Evolutionary conservation across 2,888 invertebrate genomes (phyloP).

Genomic region (Tetramorium bicarinatum): DNA sequence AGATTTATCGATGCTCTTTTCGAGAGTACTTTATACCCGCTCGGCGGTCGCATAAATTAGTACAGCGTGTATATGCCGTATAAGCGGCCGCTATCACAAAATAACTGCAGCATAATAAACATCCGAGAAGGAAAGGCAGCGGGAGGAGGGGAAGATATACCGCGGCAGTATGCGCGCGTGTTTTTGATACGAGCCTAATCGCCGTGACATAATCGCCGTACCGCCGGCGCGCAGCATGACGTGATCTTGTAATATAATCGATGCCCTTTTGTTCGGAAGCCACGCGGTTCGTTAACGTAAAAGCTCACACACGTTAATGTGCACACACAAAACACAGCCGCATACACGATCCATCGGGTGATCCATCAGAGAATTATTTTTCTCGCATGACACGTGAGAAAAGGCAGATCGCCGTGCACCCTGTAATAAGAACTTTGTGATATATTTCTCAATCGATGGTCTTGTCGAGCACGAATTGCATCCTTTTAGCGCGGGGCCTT

Average conservation of each 20-base stretch:
- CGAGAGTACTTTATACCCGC: not conserved
- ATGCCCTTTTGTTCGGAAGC: conserved; percentile 38
- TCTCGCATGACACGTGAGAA: conserved; percentile 2
- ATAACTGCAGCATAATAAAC: conserved; percentile 39
- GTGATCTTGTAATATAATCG: conserved; percentile 49
- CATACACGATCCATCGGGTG: not conserved
- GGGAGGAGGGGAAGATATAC: not conserved
- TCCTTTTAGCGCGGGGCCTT: not conserved
- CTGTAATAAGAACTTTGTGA: not conserved
- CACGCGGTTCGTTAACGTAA: conserved; percentile 46
- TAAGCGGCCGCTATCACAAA: conserved; percentile 33
- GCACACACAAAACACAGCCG: not conserved
- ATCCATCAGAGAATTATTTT: conserved; percentile 33
- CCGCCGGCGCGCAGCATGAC: conserved; percentile 20
- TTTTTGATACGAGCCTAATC: conserved; percentile 55
- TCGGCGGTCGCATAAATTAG: conserved; percentile 6
- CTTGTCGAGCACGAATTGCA: conserved; percentile 19
- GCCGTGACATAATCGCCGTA: conserved; percentile 49
- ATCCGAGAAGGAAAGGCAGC: not conserved
- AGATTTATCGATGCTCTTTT: not conserved
- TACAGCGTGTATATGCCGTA: conserved; percentile 4
- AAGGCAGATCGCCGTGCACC: not conserved
- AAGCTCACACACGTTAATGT: not conserved
- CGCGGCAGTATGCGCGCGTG: conserved; percentile 24
- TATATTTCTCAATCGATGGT: conserved; percentile 32